Percentiles rank a stretch among this genome's conserved stretches.
Evolutionary conservation across 92 coral and sea anemone genomes (phyloP).

Genomic region (Zoanthus sociatus): DNA sequence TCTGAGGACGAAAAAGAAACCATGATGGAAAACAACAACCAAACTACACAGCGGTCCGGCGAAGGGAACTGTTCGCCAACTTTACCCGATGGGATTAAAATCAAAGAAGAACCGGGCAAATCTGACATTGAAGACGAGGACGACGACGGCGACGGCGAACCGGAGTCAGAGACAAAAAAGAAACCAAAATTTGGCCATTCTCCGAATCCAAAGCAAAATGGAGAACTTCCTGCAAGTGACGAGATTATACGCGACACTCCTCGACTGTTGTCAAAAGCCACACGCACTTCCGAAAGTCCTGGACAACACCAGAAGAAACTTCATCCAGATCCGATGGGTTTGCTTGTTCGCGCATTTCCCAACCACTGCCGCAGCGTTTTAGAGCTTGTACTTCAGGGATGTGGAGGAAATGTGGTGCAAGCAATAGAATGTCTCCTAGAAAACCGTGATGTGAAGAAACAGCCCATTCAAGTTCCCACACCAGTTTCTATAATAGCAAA

Average conservation of each 20-base stretch:
- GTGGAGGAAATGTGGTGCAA: constrained; percentile 98
- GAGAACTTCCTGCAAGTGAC: constrained; percentile 56
- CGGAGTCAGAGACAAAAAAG: constrained; percentile 22
- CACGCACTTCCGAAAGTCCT: constrained; percentile 80
- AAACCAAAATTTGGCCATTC: constrained; percentile 19
- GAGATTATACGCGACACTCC: constrained; percentile 57
- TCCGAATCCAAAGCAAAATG: constrained; percentile 52
- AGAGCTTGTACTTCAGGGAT: constrained; percentile 94
- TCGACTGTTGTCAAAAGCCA: constrained; percentile 69
- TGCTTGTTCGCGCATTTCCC: constrained; percentile 91
- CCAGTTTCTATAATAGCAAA: constrained; percentile 74
- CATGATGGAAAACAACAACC: constrained; percentile 36
- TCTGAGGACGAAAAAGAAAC: constrained; percentile 62
- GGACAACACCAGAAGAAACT: constrained; percentile 69
- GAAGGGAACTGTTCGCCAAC: constrained; percentile 65
- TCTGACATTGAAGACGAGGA: constrained; percentile 45
- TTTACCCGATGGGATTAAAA: constrained; percentile 31
- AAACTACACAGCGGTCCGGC: constrained; percentile 35
- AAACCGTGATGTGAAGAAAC: constrained; percentile 80
- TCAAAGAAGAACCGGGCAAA: constrained; percentile 41
- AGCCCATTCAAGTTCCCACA: constrained; percentile 69
- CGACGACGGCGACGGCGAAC: constrained; percentile 42
- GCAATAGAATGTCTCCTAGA: constrained; percentile 95
- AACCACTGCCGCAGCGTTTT: constrained; percentile 93
- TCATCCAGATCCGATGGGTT: constrained; percentile 91